Evolutionary conservation across 2,888 invertebrate species (phyloP).

Genomic region (Stegana nigrithorax): DNA sequence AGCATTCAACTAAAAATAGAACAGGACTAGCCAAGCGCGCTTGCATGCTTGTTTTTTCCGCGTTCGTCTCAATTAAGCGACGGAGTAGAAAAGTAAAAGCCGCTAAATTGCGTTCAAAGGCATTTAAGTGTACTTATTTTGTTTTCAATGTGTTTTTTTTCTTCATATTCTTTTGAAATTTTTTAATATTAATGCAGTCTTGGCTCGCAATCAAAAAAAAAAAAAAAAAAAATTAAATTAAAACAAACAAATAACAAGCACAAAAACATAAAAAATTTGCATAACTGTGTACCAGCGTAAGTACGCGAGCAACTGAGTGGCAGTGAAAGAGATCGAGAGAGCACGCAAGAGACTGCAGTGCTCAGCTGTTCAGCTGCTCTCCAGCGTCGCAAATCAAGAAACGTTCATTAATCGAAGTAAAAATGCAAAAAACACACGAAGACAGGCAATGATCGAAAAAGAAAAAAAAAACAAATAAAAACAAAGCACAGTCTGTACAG

Average conservation of each 20-base stretch:
- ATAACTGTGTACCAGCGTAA: not conserved
- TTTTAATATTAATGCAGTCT: slow-evolving; percentile 48
- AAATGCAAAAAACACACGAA: not conserved
- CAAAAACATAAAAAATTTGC: slow-evolving; percentile 40
- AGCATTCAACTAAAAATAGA: slow-evolving; percentile 3
- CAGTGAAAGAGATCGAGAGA: not conserved
- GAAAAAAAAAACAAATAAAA: not conserved
- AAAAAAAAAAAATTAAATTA: slow-evolving; percentile 54
- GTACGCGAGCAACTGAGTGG: not conserved
- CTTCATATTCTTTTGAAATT: slow-evolving; percentile 41
- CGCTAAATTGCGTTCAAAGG: slow-evolving; percentile 19
- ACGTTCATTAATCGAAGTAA: slow-evolving; percentile 5
- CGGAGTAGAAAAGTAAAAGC: slow-evolving; percentile 53
- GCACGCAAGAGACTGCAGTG: not conserved
- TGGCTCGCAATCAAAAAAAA: slow-evolving; percentile 52
- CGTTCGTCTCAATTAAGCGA: not conserved
- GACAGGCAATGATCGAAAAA: too few species aligned
- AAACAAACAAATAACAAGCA: slow-evolving; percentile 50
- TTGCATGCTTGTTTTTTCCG: not conserved
- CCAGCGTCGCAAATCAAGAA: not conserved
- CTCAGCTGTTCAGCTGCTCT: not conserved
- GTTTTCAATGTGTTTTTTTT: not conserved
- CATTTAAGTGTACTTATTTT: not conserved
- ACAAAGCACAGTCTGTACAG: slow-evolving; percentile 15
- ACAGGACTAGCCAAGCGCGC: not conserved